Evolutionary conservation across 2,888 invertebrate genomes (phyloP).

Genomic region (Brachyopa scutellaris): DNA sequence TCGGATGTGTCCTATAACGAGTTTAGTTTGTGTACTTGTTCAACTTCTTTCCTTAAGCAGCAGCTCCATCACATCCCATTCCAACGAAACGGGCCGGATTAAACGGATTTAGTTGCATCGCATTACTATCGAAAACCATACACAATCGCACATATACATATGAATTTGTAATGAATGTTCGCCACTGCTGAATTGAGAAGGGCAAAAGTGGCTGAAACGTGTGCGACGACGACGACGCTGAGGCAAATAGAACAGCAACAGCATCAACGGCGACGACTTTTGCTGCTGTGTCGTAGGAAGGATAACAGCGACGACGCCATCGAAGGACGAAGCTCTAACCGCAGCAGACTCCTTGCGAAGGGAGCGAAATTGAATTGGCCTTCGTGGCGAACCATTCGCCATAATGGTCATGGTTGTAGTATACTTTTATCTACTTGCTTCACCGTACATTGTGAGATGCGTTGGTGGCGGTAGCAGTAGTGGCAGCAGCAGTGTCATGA

Average conservation of each 20-base stretch:
- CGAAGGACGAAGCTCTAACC: conserved; percentile 40
- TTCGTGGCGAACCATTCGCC: conserved; percentile 73
- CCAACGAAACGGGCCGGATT: conserved; percentile 30
- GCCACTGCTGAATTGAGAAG: conserved; percentile 57
- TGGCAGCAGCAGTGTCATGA: conserved; percentile 55
- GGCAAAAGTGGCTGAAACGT: conserved; percentile 65
- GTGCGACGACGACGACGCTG: conserved; percentile 51
- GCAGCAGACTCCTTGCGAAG: conserved; percentile 43
- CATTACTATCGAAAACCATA: conserved; percentile 53
- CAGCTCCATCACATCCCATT: conserved; percentile 17
- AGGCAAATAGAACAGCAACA: conserved; percentile 58
- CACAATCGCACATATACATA: conserved; percentile 15
- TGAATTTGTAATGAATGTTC: conserved; percentile 68
- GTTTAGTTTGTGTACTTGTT: conserved; percentile 35
- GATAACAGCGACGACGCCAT: conserved; percentile 39
- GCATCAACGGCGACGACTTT: conserved; percentile 38
- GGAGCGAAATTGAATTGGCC: conserved; percentile 69
- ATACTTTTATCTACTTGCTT: conserved; percentile 77
- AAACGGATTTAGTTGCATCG: conserved; percentile 63
- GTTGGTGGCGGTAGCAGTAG: conserved; percentile 75
- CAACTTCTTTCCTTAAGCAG: conserved; percentile 20
- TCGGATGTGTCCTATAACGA: conserved; percentile 27
- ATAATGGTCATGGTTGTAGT: conserved; percentile 81
- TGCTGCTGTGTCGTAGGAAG: conserved; percentile 40
- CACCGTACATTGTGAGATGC: conserved; percentile 75